phyloP scores from a whole-genome alignment of 2,797 vertebrate genomes.

The Gephyroberyx darwinii region DNA sequence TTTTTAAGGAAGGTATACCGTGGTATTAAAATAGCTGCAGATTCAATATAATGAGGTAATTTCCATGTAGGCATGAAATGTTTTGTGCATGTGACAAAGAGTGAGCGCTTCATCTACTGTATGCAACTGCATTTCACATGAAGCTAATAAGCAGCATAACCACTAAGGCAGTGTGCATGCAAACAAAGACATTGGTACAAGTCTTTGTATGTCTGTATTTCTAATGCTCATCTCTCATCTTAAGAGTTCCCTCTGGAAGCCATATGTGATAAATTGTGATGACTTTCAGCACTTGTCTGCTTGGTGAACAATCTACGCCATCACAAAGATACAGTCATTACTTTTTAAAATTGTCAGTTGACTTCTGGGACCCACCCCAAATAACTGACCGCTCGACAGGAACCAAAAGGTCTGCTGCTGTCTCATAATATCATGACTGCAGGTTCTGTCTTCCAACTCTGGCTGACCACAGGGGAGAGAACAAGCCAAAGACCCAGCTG shows the following conservation, averaged over 20 bases:
- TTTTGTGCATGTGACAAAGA: too few species aligned
- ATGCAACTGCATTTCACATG: too few species aligned
- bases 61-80: too few species aligned
- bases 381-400: constrained; percentile 52
- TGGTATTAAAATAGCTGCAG: too few species aligned
- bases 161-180: background rate
- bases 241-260: too few species aligned
- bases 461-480: constrained; percentile 52
- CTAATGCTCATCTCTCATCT: background rate
- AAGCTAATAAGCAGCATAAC: background rate
- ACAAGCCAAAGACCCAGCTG: constrained; percentile 59
- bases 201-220: background rate
- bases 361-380: constrained; percentile 46
- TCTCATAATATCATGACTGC: constrained; percentile 67
- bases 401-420: constrained; percentile 54
- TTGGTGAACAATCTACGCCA: background rate
- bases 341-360: constrained; percentile 47
- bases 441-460: constrained; percentile 59
- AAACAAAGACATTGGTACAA: background rate
- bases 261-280: background rate
- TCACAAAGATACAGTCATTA: constrained; percentile 16
- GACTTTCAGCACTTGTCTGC: background rate
- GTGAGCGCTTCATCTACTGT: too few species aligned
- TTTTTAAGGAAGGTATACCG: too few species aligned
- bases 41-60: too few species aligned